Evolutionary conservation across 2,888 invertebrate species (phyloP), one percentile per base, ranked within the genome.

Genomic region (Leucophora obtusa): DNA sequence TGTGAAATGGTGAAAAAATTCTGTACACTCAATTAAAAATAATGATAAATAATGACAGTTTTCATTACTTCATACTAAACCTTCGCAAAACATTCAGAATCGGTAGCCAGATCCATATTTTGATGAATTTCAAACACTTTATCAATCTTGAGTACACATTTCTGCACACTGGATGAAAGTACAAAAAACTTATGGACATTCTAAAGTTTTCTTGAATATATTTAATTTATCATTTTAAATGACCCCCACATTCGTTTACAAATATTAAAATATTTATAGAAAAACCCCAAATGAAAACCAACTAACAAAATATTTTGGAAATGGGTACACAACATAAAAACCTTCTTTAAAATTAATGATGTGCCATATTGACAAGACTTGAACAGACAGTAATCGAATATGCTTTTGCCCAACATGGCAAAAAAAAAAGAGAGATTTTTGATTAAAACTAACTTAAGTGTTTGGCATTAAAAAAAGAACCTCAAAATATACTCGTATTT

Each of bases 271-370:
- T 47, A 47, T 47, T 47, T 47, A 47, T 47, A n/a, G n/a, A 47
- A 47, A 47, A 47, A 47, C 43, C 43, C 28, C 28, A 62, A 28
- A 24, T 50, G 50, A 50, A 14, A 10, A 50, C 14, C n/a, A 50
- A 50, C 24, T 14, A 43, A 62, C n/a, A 47, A 38, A 47, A 47
- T n/a, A 47, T 47, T 18, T 54, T 18, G 28, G 10, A 14, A 14
- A 14, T 54, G 11, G 28, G 14, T 24, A 21, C 70, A 24, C 24
- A 59, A 43, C 47, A 65, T 50, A 69, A 66, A 50, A 43, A 74
- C 79, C 73, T 80, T 71, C 71, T 74, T 74, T 70, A 76, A 75
- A 83, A 83, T 83, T 83, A 83, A 83, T 83, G 83, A 83, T 82
- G 81, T 81, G 73, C 73, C 82, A 83, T 79, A 79, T 76, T 79